Evolutionary conservation across 2,888 invertebrate species (phyloP), one percentile per base, ranked within the genome.

Genomic region (Crossocerus cetratus): DNA sequence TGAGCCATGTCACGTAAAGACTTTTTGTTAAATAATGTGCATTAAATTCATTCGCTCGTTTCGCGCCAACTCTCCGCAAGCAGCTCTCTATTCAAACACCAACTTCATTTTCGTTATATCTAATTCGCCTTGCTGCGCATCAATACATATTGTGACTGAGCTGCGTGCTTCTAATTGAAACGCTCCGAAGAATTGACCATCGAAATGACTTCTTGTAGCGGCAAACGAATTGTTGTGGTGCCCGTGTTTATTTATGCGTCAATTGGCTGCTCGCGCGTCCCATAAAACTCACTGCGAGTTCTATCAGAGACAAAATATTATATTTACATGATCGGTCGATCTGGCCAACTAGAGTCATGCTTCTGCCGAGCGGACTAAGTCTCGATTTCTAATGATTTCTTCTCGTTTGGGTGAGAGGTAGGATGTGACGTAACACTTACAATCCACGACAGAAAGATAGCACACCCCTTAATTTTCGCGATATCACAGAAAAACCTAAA

Each of bases 291-390:
- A 32, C 11, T 32, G 32, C 32, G 8, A 32, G 32, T 32, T 32
- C 32, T 32, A 32, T 32, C 32, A 32, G 32, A 32, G 32, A 32
- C 32, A 32, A 11, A 32, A 32, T 32, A 32, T 54, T n/a, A 5
- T 54, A 68, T 72, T 69, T 65, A 65, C 63, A 71, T 58, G 54
- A 56, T 64, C 71, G 63, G 63, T 62, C 62, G 59, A 56, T 67
- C 57, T 8, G 44, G 49, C 23, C 57, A 66, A 63, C 56, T 54
- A 65, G 18, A 45, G 61, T 65, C 72, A 65, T 66, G 60, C 81
- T 58, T 74, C 74, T 77, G 60, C 84, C 72, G 77, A 84, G 69
- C 78, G 74, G 84, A 84, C 78, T 82, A 83, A 72, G 71, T 79
- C 53, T 74, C 79, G 74, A 77, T 76, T 83, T 77, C 72, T 63